These are phyloP conservation scores for Sporophila hypoxantha DNA, from an alignment of 2,113 vertebrate species.

Conservation along the genomic window DNA sequence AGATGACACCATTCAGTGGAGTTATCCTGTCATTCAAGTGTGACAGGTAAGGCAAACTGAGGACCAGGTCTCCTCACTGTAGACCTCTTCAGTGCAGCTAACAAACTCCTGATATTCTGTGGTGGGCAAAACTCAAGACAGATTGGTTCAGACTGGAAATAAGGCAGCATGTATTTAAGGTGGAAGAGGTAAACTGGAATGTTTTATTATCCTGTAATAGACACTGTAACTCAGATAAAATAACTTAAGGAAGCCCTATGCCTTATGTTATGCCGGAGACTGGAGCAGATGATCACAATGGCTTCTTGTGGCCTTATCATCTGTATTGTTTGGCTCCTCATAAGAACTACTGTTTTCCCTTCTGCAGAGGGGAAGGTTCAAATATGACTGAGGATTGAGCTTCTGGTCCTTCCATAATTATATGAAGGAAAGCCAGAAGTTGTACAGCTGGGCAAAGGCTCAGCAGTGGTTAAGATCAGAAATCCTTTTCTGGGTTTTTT, in stretches of 20 bases:
- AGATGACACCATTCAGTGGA: background rate
- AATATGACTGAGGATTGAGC: background rate
- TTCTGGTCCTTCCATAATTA: conserved; percentile 4
- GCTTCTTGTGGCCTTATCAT: background rate
- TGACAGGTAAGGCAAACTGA: background rate
- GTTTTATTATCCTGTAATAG: background rate
- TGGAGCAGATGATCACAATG: background rate
- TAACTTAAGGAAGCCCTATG: background rate
- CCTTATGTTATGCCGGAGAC: background rate
- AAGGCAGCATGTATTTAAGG: background rate
- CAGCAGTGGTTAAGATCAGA: background rate
- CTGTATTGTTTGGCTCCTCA: background rate
- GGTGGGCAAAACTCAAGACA: background rate
- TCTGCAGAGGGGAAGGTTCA: background rate
- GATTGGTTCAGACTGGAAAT: background rate
- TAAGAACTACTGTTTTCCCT: background rate
- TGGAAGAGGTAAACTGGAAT: background rate
- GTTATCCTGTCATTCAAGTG: background rate
- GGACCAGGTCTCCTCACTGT: background rate
- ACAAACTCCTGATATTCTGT: background rate
- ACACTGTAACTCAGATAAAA: background rate
- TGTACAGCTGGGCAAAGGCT: background rate
- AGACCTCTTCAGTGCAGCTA: background rate
- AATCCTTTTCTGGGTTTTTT: background rate
- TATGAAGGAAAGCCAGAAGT: background rate